Evolutionary conservation across 2,113 vertebrate species (phyloP).

Genomic region (Caranx ignobilis): DNA sequence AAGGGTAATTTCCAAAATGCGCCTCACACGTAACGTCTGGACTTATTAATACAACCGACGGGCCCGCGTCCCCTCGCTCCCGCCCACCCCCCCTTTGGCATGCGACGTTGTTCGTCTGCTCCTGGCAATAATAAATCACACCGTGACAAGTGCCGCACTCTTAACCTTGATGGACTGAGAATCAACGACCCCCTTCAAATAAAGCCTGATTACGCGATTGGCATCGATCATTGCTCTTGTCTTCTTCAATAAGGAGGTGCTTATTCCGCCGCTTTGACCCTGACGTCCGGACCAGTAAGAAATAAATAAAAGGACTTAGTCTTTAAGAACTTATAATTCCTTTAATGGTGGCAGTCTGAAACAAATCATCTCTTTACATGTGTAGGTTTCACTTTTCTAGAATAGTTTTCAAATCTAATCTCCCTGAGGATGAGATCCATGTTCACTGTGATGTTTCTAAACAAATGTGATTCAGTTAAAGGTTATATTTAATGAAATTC

Average conservation of each 20-base stretch:
- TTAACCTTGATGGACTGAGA: slow-evolving; percentile 83
- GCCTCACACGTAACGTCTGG: slow-evolving; percentile 83
- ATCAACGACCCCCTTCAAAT: slow-evolving; percentile 81
- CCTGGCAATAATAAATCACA: slow-evolving; percentile 84
- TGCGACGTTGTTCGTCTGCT: slow-evolving; percentile 70
- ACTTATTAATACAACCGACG: slow-evolving; percentile 79
- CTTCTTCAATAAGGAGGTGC: slow-evolving; percentile 75
- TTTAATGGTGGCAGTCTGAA: slow-evolving; percentile 23
- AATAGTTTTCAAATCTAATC: background rate
- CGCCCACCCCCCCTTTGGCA: slow-evolving; percentile 27
- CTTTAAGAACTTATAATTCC: slow-evolving; percentile 45
- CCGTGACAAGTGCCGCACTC: slow-evolving; percentile 81
- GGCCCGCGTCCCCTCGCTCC: slow-evolving; percentile 18
- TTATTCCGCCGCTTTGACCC: slow-evolving; percentile 65
- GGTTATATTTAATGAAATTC: background rate
- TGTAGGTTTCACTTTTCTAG: background rate
- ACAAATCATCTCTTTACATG: background rate
- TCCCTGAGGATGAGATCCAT: background rate
- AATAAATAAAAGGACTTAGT: slow-evolving; percentile 43
- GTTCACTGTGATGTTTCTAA: background rate
- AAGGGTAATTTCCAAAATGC: slow-evolving; percentile 82
- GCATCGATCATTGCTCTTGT: slow-evolving; percentile 80
- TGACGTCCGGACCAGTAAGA: slow-evolving; percentile 29
- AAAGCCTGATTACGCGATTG: slow-evolving; percentile 79
- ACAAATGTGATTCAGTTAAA: background rate